phyloP scores from a whole-genome alignment of 2,113 vertebrate species.

The Anser brachyrhynchus region DNA sequence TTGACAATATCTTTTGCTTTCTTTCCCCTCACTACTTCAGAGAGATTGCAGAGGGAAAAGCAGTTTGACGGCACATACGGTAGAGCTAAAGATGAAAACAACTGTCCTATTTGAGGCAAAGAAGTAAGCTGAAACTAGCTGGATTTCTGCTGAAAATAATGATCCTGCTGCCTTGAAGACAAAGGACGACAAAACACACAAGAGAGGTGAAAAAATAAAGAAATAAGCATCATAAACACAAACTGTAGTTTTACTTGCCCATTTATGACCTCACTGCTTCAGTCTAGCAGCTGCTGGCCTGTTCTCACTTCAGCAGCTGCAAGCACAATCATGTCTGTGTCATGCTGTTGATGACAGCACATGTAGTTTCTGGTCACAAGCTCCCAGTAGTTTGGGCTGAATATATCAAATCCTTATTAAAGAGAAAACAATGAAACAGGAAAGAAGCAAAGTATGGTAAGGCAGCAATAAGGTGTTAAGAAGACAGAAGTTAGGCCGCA shows the following conservation, averaged over 20 bases:
- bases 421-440: neutral
- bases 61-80: neutral
- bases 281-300: neutral
- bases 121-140: neutral
- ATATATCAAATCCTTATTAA: neutral
- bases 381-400: neutral
- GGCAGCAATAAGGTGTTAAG: neutral
- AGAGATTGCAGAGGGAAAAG: neutral
- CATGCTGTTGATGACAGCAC: neutral
- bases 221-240: neutral
- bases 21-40: neutral
- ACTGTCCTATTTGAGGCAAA: neutral
- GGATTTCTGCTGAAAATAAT: neutral
- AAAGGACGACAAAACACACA: neutral
- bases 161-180: neutral
- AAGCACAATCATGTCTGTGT: neutral
- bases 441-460: neutral
- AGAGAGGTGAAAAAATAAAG: neutral
- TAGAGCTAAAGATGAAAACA: neutral
- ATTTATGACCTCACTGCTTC: neutral
- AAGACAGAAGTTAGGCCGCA: neutral
- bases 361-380: neutral
- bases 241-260: too few species aligned
- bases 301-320: neutral
- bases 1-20: neutral